Conservation (phyloP, 2,888 invertebrate species). For the Meteorus colon region DNA sequence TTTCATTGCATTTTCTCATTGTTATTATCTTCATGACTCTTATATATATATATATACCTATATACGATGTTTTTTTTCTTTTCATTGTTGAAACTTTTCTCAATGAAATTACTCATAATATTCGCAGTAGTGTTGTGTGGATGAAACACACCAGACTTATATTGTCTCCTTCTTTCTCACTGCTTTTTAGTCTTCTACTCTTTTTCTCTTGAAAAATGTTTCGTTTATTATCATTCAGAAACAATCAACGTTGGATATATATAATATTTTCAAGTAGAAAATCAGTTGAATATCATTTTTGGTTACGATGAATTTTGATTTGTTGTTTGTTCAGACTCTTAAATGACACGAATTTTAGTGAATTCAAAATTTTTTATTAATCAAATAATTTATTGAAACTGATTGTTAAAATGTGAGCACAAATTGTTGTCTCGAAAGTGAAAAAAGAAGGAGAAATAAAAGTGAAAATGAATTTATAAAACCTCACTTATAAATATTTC, state of each 20-base stretch:
- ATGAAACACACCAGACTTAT: constrained; percentile 52
- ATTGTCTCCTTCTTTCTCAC: no score
- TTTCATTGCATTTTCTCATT: constrained; percentile 18
- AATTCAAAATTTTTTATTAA: no score
- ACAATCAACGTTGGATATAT: constrained; percentile 55
- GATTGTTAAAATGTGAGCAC: no score
- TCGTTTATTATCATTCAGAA: constrained; percentile 67
- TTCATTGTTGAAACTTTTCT: constrained; percentile 28
- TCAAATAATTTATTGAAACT: no score
- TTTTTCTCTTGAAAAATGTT: constrained; percentile 62
- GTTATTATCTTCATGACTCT: not conserved
- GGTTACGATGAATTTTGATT: no score
- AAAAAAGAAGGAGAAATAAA: no score
- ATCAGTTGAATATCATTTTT: no score
- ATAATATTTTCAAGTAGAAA: constrained; percentile 27
- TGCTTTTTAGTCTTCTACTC: constrained; percentile 51
- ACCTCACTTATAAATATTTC: no score
- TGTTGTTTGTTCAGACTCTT: no score
- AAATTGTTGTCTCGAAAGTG: no score
- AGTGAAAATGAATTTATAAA: no score
- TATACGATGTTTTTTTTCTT: constrained; percentile 1
- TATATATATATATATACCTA: not conserved
- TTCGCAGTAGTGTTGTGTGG: constrained; percentile 54
- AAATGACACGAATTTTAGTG: no score
- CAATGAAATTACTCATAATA: constrained; percentile 64